Percentiles rank a stretch among this genome's conserved stretches.
Conservation (phyloP, 2,113 vertebrate genomes). For the human region GRCh38 chr4:31149001-31149500, state of each 20-base stretch:
- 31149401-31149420: conserved; percentile 76
- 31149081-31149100: background rate
- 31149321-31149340: conserved; percentile 80
- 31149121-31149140: background rate
- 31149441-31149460: conserved; percentile 63
- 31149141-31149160: background rate
- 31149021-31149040: background rate
- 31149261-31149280: conserved; percentile 63
- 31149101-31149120: background rate
- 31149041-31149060: background rate
- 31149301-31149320: conserved; percentile 63
- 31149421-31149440: conserved; percentile 38
- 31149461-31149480: conserved; percentile 71
- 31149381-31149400: conserved; percentile 77
- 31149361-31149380: conserved; percentile 74
- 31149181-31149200: background rate
- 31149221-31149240: conserved; percentile 39
- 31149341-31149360: conserved; percentile 62
- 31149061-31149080: background rate
- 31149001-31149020: background rate
- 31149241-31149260: conserved; percentile 72
- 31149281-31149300: conserved; percentile 43
- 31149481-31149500: conserved; percentile 69
- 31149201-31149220: conserved; percentile 12
- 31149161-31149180: conserved; percentile 24